Conservation (phyloP, 2,888 invertebrate species). For the Leptinotarsa peninsularis region DNA sequence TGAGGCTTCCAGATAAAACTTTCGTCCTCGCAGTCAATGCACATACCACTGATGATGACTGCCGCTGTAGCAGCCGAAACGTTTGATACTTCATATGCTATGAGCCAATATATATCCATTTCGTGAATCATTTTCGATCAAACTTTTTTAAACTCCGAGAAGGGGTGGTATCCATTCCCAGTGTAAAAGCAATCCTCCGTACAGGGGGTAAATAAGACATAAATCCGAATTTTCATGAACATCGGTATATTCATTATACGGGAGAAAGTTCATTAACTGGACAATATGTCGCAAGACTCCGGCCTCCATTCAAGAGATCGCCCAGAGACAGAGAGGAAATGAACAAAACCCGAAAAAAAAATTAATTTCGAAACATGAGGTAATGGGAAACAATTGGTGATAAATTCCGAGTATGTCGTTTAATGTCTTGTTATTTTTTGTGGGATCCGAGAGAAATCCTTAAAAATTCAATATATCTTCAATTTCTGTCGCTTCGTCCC, state of each 20-base stretch:
- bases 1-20: too few species aligned
- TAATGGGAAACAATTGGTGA: conserved; percentile 45
- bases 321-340: conserved; percentile 37
- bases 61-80: too few species aligned
- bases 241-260: not conserved
- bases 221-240: too few species aligned
- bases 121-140: too few species aligned
- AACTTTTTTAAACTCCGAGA: too few species aligned
- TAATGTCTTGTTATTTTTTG: conserved; percentile 38
- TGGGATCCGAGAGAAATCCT: conserved; percentile 33
- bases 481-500: conserved; percentile 36
- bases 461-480: conserved; percentile 35
- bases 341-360: conserved; percentile 29
- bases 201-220: too few species aligned
- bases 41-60: too few species aligned
- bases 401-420: conserved; percentile 45
- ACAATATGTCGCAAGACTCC: not conserved
- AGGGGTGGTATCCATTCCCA: too few species aligned
- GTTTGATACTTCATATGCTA: too few species aligned
- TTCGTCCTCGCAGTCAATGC: too few species aligned
- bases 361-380: conserved; percentile 39
- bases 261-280: not conserved
- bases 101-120: too few species aligned
- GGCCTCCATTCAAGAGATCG: not conserved
- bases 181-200: too few species aligned